phyloP scores from a whole-genome alignment of 2,113 vertebrate species.

The Polypterus senegalus region DNA sequence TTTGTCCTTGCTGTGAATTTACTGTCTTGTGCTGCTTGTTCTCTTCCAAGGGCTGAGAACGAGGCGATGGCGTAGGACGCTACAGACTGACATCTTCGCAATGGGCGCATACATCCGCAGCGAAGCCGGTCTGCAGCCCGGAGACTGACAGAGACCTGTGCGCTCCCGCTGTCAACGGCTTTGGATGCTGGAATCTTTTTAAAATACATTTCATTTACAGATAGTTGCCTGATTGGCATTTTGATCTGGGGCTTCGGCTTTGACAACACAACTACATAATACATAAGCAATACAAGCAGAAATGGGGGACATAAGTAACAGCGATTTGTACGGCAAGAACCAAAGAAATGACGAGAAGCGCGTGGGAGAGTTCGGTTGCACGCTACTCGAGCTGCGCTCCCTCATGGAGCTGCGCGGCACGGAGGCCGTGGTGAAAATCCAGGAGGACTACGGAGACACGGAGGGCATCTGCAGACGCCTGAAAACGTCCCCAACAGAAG shows the following conservation, averaged over 20 bases:
- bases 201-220: too few relatives aligned
- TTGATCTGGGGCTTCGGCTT: too few relatives aligned
- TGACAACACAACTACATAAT: too few relatives aligned
- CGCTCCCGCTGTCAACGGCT: too few relatives aligned
- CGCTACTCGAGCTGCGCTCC: slow-evolving; percentile 81
- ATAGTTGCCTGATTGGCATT: too few relatives aligned
- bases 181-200: too few relatives aligned
- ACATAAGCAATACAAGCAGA: slow-evolving; percentile 25
- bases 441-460: slow-evolving; percentile 82
- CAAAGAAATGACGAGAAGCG: slow-evolving; percentile 89
- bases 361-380: slow-evolving; percentile 79
- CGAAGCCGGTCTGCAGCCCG: slow-evolving; percentile 78
- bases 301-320: slow-evolving; percentile 98
- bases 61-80: slow-evolving; percentile 85
- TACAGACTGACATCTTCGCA: slow-evolving; percentile 50
- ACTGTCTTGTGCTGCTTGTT: slow-evolving; percentile 8
- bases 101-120: slow-evolving; percentile 86
- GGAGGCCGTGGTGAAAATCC: slow-evolving; percentile 93
- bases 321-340: slow-evolving; percentile 98
- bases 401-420: slow-evolving; percentile 94
- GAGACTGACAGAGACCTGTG: slow-evolving; percentile 24
- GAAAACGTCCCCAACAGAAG: slow-evolving; percentile 89
- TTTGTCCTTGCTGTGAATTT: slow-evolving; percentile 1
- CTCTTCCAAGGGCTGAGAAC: slow-evolving; percentile 56
- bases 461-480: slow-evolving; percentile 87